A percentile compares a stretch with the other conserved stretches of the same genome.
Conservation (phyloP, 1,140 invertebrate species). For the Ganaspis sp. region DNA sequence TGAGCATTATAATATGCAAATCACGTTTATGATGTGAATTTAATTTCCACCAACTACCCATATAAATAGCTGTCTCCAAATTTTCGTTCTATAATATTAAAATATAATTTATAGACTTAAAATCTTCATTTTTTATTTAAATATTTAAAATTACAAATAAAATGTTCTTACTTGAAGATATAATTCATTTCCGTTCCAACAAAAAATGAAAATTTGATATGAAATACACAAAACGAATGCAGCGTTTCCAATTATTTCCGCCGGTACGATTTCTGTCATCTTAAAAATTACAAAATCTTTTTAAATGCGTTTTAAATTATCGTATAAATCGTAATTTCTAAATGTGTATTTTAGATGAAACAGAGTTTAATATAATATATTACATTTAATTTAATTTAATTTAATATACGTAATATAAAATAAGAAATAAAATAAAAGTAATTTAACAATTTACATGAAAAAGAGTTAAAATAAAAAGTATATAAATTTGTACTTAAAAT, state of each 20-base stretch:
- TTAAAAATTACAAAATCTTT: background rate
- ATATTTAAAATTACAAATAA: background rate
- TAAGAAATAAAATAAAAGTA: no score
- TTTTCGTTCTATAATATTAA: conserved; percentile 64
- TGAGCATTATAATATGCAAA: conserved; percentile 72
- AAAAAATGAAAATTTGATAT: conserved; percentile 73
- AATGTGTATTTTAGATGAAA: no score
- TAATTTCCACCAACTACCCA: conserved; percentile 73
- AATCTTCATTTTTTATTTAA: background rate
- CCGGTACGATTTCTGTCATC: conserved; percentile 60
- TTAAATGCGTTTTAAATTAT: background rate
- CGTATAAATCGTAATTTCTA: no score
- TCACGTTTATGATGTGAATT: conserved; percentile 64
- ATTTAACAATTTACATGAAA: no score
- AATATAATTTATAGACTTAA: background rate
- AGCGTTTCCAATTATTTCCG: conserved; percentile 71
- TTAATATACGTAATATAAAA: no score
- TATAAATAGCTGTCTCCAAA: conserved; percentile 69
- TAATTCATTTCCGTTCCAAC: conserved; percentile 7
- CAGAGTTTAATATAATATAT: no score
- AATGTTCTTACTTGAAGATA: conserved; percentile 9
- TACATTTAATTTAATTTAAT: no score
- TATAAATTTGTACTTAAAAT: background rate
- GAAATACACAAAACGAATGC: conserved; percentile 75
- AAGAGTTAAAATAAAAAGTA: no score